These are phyloP conservation scores for Sesia bembeciformis DNA, from an alignment of 2,888 invertebrate species.

Conservation along the genomic window DNA sequence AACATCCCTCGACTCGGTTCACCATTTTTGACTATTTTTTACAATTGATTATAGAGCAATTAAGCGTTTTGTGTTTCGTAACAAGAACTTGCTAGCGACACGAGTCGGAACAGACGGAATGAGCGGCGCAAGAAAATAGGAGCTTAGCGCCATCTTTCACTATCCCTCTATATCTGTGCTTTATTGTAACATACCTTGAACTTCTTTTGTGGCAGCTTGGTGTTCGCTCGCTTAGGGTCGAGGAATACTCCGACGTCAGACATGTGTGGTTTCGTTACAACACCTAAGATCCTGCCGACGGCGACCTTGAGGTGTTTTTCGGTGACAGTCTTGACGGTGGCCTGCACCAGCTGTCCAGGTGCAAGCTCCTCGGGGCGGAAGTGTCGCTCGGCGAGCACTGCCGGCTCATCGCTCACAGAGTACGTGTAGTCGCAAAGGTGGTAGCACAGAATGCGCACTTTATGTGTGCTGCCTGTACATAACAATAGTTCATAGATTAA, in stretches of 20 bases:
- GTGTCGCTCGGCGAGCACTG: conserved; percentile 69
- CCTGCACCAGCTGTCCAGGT: conserved; percentile 72
- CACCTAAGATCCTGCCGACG: conserved; percentile 71
- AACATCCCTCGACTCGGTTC: too few relatives aligned
- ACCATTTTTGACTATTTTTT: too few relatives aligned
- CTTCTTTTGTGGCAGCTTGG: conserved; percentile 61
- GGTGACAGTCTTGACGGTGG: conserved; percentile 54
- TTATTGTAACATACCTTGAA: conserved; percentile 39
- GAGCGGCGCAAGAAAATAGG: not conserved
- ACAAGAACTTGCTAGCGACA: too few relatives aligned
- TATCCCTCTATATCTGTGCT: too few relatives aligned
- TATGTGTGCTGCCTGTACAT: conserved; percentile 54
- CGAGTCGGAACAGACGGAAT: too few relatives aligned
- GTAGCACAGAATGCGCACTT: conserved; percentile 78
- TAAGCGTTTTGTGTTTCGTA: too few relatives aligned
- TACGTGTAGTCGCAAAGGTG: conserved; percentile 78
- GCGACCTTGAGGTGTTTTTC: conserved; percentile 56
- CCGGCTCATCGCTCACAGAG: conserved; percentile 78
- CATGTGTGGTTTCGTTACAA: conserved; percentile 73
- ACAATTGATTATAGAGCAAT: too few relatives aligned
- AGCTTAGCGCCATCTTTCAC: not conserved
- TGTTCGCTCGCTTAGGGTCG: conserved; percentile 42
- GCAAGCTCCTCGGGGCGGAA: conserved; percentile 67
- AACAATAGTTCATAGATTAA: not conserved
- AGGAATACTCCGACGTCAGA: conserved; percentile 58